Percentiles rank a stretch among this genome's conserved stretches.
Conservation (phyloP, 2,113 vertebrate genomes). For the Mesocricetus auratus region DNA sequence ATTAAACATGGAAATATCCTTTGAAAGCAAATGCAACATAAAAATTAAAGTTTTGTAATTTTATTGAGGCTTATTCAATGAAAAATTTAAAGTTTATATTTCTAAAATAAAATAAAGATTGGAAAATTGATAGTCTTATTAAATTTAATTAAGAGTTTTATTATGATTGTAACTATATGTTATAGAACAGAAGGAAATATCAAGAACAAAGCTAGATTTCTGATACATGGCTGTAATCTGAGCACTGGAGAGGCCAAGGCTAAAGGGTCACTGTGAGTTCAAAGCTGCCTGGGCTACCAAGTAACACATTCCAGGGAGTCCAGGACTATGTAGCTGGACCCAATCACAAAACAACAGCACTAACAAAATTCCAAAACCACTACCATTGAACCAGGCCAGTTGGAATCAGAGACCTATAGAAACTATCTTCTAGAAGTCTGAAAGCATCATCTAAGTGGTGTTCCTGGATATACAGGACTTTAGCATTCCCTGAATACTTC, state of each 20-base stretch:
- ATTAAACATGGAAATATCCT: not conserved
- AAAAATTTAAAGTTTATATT: slow-evolving; percentile 1
- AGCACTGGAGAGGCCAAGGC: too few species aligned
- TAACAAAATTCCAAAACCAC: not conserved
- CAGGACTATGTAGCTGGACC: not conserved
- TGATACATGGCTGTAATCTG: not conserved
- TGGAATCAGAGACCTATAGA: not conserved
- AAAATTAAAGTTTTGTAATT: slow-evolving; percentile 8
- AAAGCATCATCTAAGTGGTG: not conserved
- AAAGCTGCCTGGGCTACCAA: not conserved
- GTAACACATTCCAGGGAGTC: not conserved
- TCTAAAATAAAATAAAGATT: slow-evolving; percentile 39
- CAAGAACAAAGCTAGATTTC: not conserved
- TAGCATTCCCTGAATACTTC: not conserved
- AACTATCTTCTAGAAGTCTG: not conserved
- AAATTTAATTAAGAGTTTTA: slow-evolving; percentile 16
- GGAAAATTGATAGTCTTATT: not conserved
- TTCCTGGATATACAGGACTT: too few species aligned
- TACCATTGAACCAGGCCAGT: not conserved
- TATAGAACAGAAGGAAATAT: not conserved
- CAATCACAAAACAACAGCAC: not conserved
- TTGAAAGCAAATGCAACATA: slow-evolving; percentile 37
- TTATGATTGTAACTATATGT: slow-evolving; percentile 36
- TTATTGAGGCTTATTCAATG: not conserved
- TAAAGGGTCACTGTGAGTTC: not conserved